A percentile compares a stretch with the other conserved stretches of the same genome.
Conservation (phyloP, 2,113 vertebrate species). For the Leiothrix lutea region DNA sequence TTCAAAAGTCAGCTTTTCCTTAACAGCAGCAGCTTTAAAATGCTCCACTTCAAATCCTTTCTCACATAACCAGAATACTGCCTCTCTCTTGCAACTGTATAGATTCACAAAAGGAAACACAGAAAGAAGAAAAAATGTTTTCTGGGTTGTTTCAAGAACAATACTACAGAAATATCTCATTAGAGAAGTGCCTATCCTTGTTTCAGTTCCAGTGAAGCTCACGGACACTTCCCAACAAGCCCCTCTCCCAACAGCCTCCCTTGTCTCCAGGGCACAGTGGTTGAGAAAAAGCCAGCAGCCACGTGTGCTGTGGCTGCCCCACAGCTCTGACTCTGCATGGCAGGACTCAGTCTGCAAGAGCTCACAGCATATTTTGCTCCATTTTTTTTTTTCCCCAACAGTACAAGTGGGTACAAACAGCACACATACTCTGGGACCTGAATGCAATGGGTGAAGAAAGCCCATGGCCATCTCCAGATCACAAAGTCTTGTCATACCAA, state of each 20-base stretch:
- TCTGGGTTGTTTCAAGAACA: not conserved
- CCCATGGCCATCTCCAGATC: not conserved
- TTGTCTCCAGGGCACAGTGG: not conserved
- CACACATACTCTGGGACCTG: not conserved
- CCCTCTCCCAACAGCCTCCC: not conserved
- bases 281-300: not conserved
- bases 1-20: conserved; percentile 19
- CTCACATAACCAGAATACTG: not conserved
- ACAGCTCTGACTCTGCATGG: not conserved
- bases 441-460: not conserved
- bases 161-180: not conserved
- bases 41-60: not conserved
- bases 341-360: not conserved
- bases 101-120: not conserved
- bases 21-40: conserved; percentile 1
- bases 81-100: not conserved
- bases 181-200: not conserved
- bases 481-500: rapidly evolving
- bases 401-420: not conserved
- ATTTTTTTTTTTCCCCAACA: rapidly evolving
- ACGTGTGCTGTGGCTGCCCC: rapidly evolving
- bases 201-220: not conserved
- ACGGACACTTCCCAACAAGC: not conserved
- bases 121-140: not conserved
- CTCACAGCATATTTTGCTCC: not conserved